phyloP scores from a whole-genome alignment of 2,888 invertebrate genomes.

The Zeuzera pyrina region DNA sequence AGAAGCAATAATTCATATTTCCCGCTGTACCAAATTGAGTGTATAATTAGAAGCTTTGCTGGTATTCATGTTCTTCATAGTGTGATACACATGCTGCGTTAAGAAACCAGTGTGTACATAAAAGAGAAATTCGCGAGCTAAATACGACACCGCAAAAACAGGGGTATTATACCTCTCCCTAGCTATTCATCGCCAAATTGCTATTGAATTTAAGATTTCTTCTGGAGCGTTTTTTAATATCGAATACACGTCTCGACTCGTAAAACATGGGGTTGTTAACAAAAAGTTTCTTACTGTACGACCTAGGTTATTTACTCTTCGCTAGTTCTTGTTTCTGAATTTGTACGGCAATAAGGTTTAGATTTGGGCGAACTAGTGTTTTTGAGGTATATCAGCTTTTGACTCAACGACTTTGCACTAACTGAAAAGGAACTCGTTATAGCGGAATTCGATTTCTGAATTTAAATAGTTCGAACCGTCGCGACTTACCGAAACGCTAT shows the following conservation, averaged over 20 bases:
- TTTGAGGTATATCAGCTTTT: constrained; percentile 32
- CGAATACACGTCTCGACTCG: constrained; percentile 52
- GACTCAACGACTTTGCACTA: constrained; percentile 39
- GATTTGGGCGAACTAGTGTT: constrained; percentile 28
- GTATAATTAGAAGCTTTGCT: constrained; percentile 64
- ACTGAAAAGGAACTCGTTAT: constrained; percentile 54
- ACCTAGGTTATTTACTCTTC: constrained; percentile 25
- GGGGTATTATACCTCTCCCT: constrained; percentile 61
- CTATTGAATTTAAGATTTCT: constrained; percentile 69
- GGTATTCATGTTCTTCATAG: constrained; percentile 31
- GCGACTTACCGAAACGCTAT: no score
- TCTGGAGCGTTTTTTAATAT: constrained; percentile 61
- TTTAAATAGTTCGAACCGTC: constrained; percentile 1
- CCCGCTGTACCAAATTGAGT: constrained; percentile 66
- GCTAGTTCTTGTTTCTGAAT: constrained; percentile 24
- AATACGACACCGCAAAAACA: constrained; percentile 68
- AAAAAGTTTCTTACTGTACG: constrained; percentile 29
- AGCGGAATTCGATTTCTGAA: constrained; percentile 39
- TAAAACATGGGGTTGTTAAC: constrained; percentile 35
- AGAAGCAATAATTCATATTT: constrained; percentile 60
- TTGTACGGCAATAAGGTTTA: constrained; percentile 55
- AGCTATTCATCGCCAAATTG: constrained; percentile 60
- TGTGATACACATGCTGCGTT: constrained; percentile 56
- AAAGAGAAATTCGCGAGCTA: constrained; percentile 63
- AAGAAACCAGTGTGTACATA: constrained; percentile 63